Conservation (phyloP, 2,113 vertebrate genomes). For the Lipotes vexillifer region DNA sequence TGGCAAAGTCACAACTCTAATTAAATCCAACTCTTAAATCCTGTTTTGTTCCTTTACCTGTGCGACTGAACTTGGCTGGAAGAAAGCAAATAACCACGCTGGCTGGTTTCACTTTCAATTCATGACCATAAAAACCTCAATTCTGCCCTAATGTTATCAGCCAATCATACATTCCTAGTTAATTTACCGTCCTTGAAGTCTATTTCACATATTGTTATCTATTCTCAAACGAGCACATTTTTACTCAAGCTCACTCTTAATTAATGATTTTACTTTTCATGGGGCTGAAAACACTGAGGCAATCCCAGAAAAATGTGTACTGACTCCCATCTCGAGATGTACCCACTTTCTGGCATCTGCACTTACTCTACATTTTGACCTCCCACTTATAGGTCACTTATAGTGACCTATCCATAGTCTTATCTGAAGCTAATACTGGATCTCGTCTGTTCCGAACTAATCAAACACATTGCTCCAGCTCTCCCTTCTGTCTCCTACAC, state of each 20-base stretch:
- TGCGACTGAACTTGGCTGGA: neutral
- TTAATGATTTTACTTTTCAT: neutral
- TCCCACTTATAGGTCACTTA: neutral
- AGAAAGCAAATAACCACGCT: neutral
- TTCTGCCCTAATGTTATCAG: neutral
- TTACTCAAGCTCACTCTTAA: neutral
- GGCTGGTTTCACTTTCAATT: neutral
- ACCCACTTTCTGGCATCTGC: neutral
- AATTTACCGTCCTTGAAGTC: neutral
- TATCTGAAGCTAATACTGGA: neutral
- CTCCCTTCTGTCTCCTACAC: neutral
- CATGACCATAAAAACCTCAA: neutral
- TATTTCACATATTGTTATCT: neutral
- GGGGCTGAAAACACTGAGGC: neutral
- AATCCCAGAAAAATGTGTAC: neutral
- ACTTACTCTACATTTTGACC: neutral
- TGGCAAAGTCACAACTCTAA: neutral
- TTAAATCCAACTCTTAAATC: neutral
- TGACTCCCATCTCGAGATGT: neutral
- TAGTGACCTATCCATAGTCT: neutral
- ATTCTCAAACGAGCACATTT: neutral
- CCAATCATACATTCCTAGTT: neutral
- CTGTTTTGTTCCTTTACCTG: neutral
- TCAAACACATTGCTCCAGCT: neutral
- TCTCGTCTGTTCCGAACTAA: neutral